These are phyloP conservation scores for Phataginus tetradactyla DNA, from an alignment of 2,797 vertebrate species.

Conservation along the genomic window DNA sequence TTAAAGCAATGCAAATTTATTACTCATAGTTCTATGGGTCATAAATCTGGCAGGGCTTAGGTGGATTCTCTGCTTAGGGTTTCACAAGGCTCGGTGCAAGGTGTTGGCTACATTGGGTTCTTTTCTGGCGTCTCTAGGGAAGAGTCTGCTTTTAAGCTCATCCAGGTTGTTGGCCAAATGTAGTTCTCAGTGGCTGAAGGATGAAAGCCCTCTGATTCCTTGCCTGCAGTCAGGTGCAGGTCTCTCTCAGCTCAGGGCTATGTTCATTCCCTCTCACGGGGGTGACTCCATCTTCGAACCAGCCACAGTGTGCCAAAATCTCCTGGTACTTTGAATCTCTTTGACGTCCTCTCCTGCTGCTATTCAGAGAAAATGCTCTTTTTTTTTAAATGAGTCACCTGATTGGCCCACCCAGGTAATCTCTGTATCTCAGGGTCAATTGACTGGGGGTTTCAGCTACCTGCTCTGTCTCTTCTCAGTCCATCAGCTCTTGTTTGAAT, in stretches of 20 bases:
- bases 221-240: neutral
- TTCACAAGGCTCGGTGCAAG: neutral
- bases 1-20: neutral
- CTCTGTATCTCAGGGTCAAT: neutral
- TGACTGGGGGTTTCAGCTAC: neutral
- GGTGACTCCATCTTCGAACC: neutral
- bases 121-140: neutral
- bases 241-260: neutral
- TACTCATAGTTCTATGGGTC: neutral
- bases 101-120: neutral
- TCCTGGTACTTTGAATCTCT: neutral
- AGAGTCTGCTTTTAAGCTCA: neutral
- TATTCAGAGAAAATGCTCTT: neutral
- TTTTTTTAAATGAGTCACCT: neutral
- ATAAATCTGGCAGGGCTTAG: neutral
- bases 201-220: neutral
- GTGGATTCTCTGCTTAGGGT: neutral
- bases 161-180: neutral
- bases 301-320: neutral
- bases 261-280: neutral
- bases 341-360: neutral
- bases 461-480: neutral
- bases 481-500: neutral
- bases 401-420: neutral
- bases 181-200: neutral